Evolutionary conservation across 92 coral and sea anemone genomes (phyloP).

Genomic region (Zoanthus solanderi): DNA sequence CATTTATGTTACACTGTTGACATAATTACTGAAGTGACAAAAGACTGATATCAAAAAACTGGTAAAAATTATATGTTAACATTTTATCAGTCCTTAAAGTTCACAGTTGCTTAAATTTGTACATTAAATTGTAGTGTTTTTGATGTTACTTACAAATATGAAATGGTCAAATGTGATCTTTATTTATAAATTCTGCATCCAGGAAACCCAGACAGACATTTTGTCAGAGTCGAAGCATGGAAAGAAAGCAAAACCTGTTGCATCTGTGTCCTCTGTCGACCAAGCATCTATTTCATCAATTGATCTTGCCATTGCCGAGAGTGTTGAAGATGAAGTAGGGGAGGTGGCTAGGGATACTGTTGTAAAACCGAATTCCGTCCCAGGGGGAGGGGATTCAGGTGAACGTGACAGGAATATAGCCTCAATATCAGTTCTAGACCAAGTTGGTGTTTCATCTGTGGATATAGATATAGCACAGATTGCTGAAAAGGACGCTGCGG

Average conservation of each 20-base stretch:
- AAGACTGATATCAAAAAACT: no score
- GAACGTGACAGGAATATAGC: slow-evolving; percentile 42
- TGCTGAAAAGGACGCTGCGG: slow-evolving; percentile 58
- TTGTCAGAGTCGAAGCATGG: slow-evolving; percentile 22
- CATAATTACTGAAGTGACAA: no score
- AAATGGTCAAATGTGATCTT: background rate
- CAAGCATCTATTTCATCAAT: slow-evolving; percentile 88
- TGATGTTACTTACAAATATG: background rate
- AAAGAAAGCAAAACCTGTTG: slow-evolving; percentile 58
- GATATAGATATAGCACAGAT: slow-evolving; percentile 70
- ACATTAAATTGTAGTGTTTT: background rate
- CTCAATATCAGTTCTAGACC: slow-evolving; percentile 76
- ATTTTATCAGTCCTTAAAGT: no score
- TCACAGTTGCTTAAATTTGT: no score
- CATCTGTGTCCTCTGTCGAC: slow-evolving; percentile 89
- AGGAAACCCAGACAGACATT: slow-evolving; percentile 38
- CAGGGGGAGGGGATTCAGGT: slow-evolving; percentile 44
- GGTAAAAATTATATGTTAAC: no score
- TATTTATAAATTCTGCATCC: background rate
- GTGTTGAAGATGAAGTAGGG: slow-evolving; percentile 84
- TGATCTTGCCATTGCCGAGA: slow-evolving; percentile 88
- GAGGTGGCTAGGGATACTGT: slow-evolving; percentile 19
- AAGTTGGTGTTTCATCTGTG: slow-evolving; percentile 73
- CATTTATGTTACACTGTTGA: no score
- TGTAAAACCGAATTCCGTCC: slow-evolving; percentile 26